Evolutionary conservation across 2,113 vertebrate species (phyloP).

Genomic region (Australoheros scitulus): DNA sequence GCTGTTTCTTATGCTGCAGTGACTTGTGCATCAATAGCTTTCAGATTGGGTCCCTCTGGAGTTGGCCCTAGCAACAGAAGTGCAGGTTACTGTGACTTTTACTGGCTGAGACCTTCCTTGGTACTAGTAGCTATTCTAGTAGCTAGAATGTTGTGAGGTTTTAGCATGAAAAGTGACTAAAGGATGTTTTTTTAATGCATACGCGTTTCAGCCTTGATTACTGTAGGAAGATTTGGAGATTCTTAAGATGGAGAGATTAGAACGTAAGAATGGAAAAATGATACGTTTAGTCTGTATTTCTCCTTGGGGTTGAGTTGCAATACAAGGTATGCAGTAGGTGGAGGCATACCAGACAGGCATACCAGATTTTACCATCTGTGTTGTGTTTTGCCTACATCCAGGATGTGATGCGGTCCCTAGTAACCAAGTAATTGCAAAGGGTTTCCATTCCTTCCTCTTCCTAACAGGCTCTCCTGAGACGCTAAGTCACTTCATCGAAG

Average conservation of each 20-base stretch:
- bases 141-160: not conserved
- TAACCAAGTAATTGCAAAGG: slow-evolving; percentile 8
- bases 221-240: not conserved
- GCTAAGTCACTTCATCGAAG: slow-evolving; percentile 2
- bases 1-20: not conserved
- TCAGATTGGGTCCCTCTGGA: not conserved
- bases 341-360: not conserved
- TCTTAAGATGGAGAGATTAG: not conserved
- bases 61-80: not conserved
- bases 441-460: not conserved
- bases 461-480: slow-evolving; percentile 68
- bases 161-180: not conserved
- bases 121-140: too few species aligned
- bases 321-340: not conserved
- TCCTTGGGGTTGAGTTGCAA: not conserved
- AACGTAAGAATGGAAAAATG: not conserved
- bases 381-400: not conserved
- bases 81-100: too few species aligned
- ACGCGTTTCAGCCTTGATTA: not conserved
- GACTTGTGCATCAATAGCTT: not conserved
- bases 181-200: not conserved
- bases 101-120: too few species aligned
- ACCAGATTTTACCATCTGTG: not conserved
- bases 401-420: not conserved
- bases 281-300: not conserved